Conservation (phyloP, 2,113 vertebrate species). For the Casuarius casuarius region DNA sequence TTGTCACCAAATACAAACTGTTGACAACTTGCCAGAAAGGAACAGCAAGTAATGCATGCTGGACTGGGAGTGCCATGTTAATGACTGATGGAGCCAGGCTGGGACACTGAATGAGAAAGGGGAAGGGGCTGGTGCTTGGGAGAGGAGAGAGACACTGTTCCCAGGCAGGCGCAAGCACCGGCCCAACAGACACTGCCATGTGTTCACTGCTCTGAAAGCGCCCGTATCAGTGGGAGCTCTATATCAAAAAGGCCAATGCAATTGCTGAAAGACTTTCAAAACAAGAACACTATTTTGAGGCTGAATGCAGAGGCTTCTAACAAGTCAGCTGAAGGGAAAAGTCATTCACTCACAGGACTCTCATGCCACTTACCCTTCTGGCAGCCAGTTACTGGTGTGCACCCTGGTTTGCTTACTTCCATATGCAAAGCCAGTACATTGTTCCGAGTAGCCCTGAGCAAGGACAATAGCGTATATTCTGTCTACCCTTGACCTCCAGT, state of each 20-base stretch:
- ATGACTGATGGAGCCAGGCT: fast-evolving
- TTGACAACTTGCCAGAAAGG: not conserved
- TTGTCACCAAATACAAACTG: not conserved
- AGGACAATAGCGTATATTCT: not conserved
- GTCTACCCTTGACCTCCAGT: not conserved
- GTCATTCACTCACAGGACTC: not conserved
- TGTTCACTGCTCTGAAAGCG: not conserved
- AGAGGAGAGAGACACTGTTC: not conserved
- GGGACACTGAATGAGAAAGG: not conserved
- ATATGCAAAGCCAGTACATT: not conserved
- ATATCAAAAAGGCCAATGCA: not conserved
- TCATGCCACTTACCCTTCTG: not conserved
- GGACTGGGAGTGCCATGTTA: not conserved
- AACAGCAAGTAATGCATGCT: not conserved
- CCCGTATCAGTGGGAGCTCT: not conserved
- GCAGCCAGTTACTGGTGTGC: not conserved
- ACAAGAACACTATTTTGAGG: not conserved
- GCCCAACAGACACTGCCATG: not conserved
- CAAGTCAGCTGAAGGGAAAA: not conserved
- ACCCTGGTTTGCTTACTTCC: not conserved
- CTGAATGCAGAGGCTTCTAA: not conserved
- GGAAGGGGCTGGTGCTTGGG: not conserved
- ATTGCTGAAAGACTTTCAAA: not conserved
- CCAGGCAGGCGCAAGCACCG: not conserved
- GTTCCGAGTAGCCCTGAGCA: not conserved